phyloP scores from a whole-genome alignment of 2,113 vertebrate species.

The Carollia perspicillata region DNA sequence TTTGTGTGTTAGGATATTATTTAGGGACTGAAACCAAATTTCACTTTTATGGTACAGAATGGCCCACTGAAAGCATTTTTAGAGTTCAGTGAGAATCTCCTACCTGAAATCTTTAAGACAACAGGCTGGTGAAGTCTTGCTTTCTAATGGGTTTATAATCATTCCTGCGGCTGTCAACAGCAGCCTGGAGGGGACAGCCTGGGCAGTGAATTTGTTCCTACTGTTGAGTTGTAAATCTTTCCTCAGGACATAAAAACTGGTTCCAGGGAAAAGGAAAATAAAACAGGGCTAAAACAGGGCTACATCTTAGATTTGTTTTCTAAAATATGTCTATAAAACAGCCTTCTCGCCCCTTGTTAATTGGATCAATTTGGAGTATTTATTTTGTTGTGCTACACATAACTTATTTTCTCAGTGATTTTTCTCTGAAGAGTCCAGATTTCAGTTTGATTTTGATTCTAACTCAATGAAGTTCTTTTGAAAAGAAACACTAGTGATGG shows the following conservation, averaged over 20 bases:
- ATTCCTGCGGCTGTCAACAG: background rate
- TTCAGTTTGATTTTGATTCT: background rate
- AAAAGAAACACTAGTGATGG: background rate
- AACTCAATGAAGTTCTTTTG: conserved; percentile 8
- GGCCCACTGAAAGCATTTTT: background rate
- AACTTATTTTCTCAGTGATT: conserved; percentile 25
- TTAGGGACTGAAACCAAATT: background rate
- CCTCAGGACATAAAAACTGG: conserved; percentile 36
- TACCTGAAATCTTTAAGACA: conserved; percentile 12
- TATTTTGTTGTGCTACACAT: conserved; percentile 13
- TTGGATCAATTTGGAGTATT: conserved; percentile 21
- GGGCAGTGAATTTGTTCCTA: background rate
- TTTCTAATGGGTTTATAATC: conserved; percentile 38
- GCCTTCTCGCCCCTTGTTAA: background rate
- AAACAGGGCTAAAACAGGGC: conserved; percentile 45
- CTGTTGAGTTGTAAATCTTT: conserved; percentile 49
- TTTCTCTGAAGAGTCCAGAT: conserved; percentile 9
- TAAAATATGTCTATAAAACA: background rate
- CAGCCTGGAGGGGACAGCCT: background rate
- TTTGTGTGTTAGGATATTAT: background rate
- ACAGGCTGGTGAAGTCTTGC: background rate
- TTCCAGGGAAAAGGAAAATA: conserved; percentile 31
- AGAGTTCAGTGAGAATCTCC: background rate
- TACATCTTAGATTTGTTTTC: conserved; percentile 34
- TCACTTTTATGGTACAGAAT: background rate